Evolutionary conservation across 2,113 vertebrate genomes (phyloP).

Genomic region (Scalopus aquaticus): DNA sequence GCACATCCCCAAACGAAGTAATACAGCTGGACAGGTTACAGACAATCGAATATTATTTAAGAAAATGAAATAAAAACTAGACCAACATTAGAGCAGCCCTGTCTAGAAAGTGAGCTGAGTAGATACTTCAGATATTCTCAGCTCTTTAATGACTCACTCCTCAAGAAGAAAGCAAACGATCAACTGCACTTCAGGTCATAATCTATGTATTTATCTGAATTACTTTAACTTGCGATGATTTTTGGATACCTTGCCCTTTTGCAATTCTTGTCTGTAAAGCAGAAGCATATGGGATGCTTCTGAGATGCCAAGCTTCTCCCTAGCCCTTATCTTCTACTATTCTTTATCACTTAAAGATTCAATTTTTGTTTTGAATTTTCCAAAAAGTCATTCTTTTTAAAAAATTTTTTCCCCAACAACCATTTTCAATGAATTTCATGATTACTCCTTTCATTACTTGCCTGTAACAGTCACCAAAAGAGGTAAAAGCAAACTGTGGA

Average conservation of each 20-base stretch:
- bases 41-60: neutral
- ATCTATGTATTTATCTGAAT: neutral
- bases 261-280: neutral
- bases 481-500: constrained; percentile 93
- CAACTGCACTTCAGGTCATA: neutral
- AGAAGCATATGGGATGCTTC: neutral
- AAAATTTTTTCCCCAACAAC: neutral
- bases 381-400: neutral
- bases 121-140: neutral
- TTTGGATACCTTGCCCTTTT: neutral
- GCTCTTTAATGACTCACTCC: neutral
- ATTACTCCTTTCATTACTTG: constrained; percentile 77
- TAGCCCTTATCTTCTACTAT: neutral
- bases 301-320: neutral
- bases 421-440: neutral
- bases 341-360: neutral
- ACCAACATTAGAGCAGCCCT: neutral
- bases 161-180: neutral
- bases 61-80: constrained; percentile 46
- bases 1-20: neutral
- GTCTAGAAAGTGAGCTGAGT: neutral
- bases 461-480: constrained; percentile 92
- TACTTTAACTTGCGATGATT: neutral
- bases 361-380: neutral
- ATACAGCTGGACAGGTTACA: neutral